phyloP scores from a whole-genome alignment of 2,797 vertebrate genomes.

The Onychomys arenicola region DNA sequence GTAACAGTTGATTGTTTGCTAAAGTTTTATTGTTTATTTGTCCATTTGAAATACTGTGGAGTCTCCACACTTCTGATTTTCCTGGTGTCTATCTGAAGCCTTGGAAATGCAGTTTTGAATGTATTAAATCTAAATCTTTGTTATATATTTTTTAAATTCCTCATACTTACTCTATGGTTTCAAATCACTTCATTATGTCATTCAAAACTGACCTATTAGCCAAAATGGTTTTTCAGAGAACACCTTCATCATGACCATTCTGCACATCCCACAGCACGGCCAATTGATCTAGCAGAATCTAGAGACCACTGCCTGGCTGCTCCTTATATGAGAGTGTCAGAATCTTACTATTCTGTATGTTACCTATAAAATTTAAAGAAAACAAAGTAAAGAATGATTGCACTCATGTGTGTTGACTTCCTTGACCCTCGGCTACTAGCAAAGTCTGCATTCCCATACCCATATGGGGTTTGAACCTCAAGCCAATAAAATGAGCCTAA shows the following conservation, averaged over 20 bases:
- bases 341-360: not conserved
- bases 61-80: not conserved
- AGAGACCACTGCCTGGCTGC: no score
- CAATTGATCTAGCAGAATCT: not conserved
- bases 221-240: not conserved
- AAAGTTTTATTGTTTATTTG: slow-evolving; percentile 20
- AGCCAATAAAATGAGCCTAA: not conserved
- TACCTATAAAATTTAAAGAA: not conserved
- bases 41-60: not conserved
- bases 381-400: not conserved
- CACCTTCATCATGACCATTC: not conserved
- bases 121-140: not conserved
- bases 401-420: not conserved
- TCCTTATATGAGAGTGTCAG: not conserved
- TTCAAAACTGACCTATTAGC: not conserved
- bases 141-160: not conserved
- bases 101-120: not conserved
- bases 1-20: not conserved
- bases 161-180: not conserved
- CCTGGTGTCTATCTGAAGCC: not conserved
- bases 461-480: not conserved
- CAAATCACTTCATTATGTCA: not conserved
- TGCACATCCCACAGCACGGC: not conserved
- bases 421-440: not conserved
- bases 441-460: not conserved